A percentile compares a stretch with the other conserved stretches of the same genome.
These are phyloP conservation scores for Lacanobia wlatinum DNA, from an alignment of 2,888 invertebrate species.

Conservation along the genomic window DNA sequence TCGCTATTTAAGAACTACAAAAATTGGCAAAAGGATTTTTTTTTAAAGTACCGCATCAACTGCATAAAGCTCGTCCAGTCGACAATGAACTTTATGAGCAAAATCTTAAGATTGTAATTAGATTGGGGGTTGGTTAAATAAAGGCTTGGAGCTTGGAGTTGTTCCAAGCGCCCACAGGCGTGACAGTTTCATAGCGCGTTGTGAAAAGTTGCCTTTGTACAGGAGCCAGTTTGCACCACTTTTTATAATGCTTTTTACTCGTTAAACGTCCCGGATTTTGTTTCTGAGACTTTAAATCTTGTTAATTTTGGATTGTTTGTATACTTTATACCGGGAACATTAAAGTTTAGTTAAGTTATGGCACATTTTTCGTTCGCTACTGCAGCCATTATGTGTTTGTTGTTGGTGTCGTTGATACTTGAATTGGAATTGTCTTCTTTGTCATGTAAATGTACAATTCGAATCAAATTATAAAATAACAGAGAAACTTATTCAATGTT, in stretches of 20 bases:
- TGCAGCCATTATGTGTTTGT: conserved; percentile 16
- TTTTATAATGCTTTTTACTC: conserved; percentile 66
- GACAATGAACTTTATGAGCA: conserved; percentile 41
- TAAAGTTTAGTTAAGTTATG: conserved; percentile 40
- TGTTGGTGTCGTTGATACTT: neutral
- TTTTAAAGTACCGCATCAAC: conserved; percentile 51
- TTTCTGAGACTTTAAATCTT: conserved; percentile 65
- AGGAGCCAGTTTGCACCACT: conserved; percentile 64
- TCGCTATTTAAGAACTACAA: conserved; percentile 53
- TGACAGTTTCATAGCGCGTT: conserved; percentile 76
- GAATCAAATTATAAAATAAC: conserved; percentile 23
- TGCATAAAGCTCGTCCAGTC: conserved; percentile 32
- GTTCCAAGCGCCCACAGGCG: conserved; percentile 71
- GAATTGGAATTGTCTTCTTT: conserved; percentile 16
- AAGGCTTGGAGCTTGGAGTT: conserved; percentile 61
- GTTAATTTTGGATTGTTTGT: conserved; percentile 64
- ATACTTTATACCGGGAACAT: conserved; percentile 41
- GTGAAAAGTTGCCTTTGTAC: conserved; percentile 77
- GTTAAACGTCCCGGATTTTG: conserved; percentile 63
- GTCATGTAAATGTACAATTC: conserved; percentile 3
- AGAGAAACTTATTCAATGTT: conserved; percentile 6
- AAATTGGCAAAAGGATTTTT: conserved; percentile 57
- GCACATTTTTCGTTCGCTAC: conserved; percentile 17
- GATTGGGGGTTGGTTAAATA: conserved; percentile 34
- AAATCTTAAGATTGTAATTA: conserved; percentile 54